Conservation (phyloP, 2,113 vertebrate genomes). For the Sander lucioperca region DNA sequence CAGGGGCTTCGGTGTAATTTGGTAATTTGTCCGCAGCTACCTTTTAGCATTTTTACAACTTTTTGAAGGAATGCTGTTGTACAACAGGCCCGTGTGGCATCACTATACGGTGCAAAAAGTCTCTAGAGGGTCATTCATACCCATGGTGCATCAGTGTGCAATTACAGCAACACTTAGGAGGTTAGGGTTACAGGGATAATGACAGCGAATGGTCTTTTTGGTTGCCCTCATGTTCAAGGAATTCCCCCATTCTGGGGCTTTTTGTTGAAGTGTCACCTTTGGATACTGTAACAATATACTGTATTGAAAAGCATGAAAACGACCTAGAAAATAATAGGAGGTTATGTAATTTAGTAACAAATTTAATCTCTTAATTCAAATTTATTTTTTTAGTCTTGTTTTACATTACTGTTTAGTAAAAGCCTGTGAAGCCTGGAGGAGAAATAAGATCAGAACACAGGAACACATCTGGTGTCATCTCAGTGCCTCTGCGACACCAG, state of each 20-base stretch:
- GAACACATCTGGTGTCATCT: slow-evolving; percentile 43
- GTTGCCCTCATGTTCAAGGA: slow-evolving; percentile 76
- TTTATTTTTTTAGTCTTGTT: not conserved
- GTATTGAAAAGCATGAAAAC: slow-evolving; percentile 43
- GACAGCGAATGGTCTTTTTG: slow-evolving; percentile 58
- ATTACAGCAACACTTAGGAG: slow-evolving; percentile 69
- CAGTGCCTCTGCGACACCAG: slow-evolving; percentile 11
- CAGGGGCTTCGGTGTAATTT: slow-evolving; percentile 66
- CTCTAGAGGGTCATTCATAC: slow-evolving; percentile 67
- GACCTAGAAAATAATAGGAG: slow-evolving; percentile 7
- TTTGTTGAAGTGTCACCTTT: slow-evolving; percentile 70
- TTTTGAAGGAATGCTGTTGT: slow-evolving; percentile 76
- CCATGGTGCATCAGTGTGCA: slow-evolving; percentile 61
- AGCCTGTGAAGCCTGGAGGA: slow-evolving; percentile 20
- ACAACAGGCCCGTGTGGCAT: slow-evolving; percentile 76
- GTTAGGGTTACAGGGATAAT: slow-evolving; percentile 75
- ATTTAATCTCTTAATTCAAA: slow-evolving; percentile 1
- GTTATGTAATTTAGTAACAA: slow-evolving; percentile 13
- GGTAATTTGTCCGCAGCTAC: slow-evolving; percentile 78
- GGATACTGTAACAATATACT: slow-evolving; percentile 54
- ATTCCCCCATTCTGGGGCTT: slow-evolving; percentile 74
- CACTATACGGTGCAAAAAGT: slow-evolving; percentile 67
- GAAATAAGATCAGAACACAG: slow-evolving; percentile 30
- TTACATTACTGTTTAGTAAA: slow-evolving; percentile 2
- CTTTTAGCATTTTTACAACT: slow-evolving; percentile 78